Evolutionary conservation across 2,797 vertebrate genomes (phyloP), one percentile per base, ranked within the genome.

Genomic region (Hybognathus amarus): DNA sequence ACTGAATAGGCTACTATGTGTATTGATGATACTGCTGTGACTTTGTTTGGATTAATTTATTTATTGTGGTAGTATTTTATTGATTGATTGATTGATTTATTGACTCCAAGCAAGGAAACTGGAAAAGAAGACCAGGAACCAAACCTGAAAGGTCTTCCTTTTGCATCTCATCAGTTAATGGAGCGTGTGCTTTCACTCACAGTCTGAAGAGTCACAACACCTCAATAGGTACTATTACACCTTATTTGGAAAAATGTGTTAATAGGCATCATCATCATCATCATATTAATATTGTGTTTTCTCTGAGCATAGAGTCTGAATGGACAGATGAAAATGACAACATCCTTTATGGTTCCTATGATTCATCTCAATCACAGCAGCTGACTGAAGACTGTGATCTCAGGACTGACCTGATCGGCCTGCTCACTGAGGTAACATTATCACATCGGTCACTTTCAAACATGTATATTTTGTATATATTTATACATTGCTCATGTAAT

Each of bases 141-240:
- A 92, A 95, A 18, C 24, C 92, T 3, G 95, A 96, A 85, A 93
- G 92, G 69, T 83, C 89, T 27, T 73, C 90, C 5, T 88, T 92
- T 90, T 6, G 89, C 90, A 2, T 92, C 91, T 87, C 92, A 5
- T 91, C 95, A 4, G 15, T 85, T 0, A 91, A 92, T 83, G 91
- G 78, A 85, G 64, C 85, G 50, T 85, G 71, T 66, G 85, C 30
- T 27, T 86, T 67, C 89, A 92, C 86, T 22, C 91, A 92, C 6
- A 92, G 90, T 56, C 89, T 92, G 68, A 90, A 91, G 66, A 90
- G 86, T 66, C 47, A 24, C 79, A 74, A 33, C 74, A 82, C 87
- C n/a, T 88, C 84, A 36, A 90, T 66, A 91, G 94, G 93, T 93
- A 78, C 82, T 85, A 27, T 68, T 38, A n/a, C n/a, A 38, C 20